Conservation (phyloP, 1,140 invertebrate species). For the Riptortus pedestris region DNA sequence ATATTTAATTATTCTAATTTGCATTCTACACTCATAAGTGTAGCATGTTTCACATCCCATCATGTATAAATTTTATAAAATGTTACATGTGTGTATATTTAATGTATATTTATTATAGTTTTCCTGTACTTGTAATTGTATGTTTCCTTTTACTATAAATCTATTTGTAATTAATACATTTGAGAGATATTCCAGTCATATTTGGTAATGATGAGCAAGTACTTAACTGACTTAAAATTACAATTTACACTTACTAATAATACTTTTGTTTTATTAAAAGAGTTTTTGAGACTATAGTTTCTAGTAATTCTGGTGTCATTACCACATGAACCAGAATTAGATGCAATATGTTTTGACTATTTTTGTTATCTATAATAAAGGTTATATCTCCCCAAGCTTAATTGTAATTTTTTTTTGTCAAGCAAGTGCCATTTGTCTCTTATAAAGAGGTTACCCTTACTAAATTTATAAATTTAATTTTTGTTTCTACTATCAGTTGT, state of each 20-base stretch:
- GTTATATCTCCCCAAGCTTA: too few relatives aligned
- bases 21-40: not conserved
- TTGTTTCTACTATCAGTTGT: not conserved
- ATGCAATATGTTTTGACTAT: not conserved
- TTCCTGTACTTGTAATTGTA: conserved; percentile 7
- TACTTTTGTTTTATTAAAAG: not conserved
- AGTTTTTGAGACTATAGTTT: not conserved
- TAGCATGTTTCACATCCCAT: conserved; percentile 2
- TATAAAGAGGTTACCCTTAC: not conserved
- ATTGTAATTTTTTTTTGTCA: not conserved
- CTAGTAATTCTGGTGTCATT: not conserved
- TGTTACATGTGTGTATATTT: conserved; percentile 21
- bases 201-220: not conserved
- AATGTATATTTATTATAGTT: conserved; percentile 20
- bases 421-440: not conserved
- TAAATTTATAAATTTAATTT: not conserved
- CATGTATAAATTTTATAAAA: conserved; percentile 19
- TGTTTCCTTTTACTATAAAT: conserved; percentile 12
- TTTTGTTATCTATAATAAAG: not conserved
- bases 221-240: not conserved
- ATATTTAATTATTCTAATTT: not conserved
- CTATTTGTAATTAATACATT: conserved; percentile 6
- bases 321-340: not conserved
- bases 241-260: not conserved
- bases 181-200: not conserved